phyloP scores from a whole-genome alignment of 2,888 invertebrate species.

The Gasteruption jaculator region DNA sequence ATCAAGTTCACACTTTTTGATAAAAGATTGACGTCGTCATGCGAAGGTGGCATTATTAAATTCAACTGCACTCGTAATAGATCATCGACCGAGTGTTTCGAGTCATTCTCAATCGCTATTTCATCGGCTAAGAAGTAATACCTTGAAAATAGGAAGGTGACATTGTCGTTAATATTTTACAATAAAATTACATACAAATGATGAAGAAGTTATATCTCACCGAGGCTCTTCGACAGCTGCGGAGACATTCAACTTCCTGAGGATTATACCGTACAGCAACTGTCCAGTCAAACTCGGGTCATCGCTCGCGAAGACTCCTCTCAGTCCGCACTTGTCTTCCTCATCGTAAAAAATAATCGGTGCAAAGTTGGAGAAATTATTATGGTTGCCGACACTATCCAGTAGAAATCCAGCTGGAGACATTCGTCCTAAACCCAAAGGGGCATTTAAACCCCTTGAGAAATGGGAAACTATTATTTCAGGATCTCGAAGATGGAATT shows the following conservation, averaged over 20 bases:
- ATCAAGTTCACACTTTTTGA: conserved; percentile 63
- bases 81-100: conserved; percentile 31
- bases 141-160: conserved; percentile 27
- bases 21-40: conserved; percentile 28
- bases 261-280: conserved; percentile 52
- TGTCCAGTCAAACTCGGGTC: conserved; percentile 55
- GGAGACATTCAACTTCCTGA: conserved; percentile 51
- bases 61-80: conserved; percentile 29
- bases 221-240: conserved; percentile 55
- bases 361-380: conserved; percentile 32
- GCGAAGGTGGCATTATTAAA: conserved; percentile 25
- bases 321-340: conserved; percentile 52
- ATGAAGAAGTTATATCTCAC: conserved; percentile 27
- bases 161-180: conserved; percentile 12
- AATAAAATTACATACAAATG: conserved; percentile 9
- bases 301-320: conserved; percentile 55
- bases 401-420: conserved; percentile 56
- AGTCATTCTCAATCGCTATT: conserved; percentile 38
- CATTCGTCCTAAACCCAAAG: conserved; percentile 55
- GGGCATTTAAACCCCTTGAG: conserved; percentile 56
- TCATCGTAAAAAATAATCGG: conserved; percentile 39
- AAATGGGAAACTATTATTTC: too few species aligned
- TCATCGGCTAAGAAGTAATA: conserved; percentile 40
- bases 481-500: conserved; percentile 14
- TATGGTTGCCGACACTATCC: conserved; percentile 45